A percentile compares a stretch with the other conserved stretches of the same genome.
Evolutionary conservation across 2,888 invertebrate genomes (phyloP).

Genomic region (Acrobasis consociella): DNA sequence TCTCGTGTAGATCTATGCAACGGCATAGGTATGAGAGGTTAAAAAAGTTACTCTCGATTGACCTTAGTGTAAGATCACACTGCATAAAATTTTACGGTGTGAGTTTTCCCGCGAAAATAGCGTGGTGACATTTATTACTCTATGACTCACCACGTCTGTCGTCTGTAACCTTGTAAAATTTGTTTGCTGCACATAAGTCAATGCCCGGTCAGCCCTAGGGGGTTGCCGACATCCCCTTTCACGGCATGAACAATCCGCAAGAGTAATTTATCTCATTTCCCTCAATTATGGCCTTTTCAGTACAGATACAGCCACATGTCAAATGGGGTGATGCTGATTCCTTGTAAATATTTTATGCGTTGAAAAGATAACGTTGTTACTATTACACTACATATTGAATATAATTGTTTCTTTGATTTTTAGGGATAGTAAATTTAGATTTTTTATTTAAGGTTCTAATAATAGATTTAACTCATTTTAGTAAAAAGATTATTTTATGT

Average conservation of each 20-base stretch:
- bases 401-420: slow-evolving; percentile 3
- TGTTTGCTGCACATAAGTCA: slow-evolving; percentile 22
- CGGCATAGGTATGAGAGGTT: too few relatives aligned
- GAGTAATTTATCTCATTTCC: slow-evolving; percentile 76
- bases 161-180: slow-evolving; percentile 17
- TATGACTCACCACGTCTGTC: slow-evolving; percentile 15
- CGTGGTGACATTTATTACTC: background rate
- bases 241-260: slow-evolving; percentile 54
- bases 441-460: too few relatives aligned
- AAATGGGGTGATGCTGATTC: slow-evolving; percentile 61
- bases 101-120: background rate
- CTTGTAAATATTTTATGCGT: slow-evolving; percentile 50
- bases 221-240: slow-evolving; percentile 43
- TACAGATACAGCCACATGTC: slow-evolving; percentile 58
- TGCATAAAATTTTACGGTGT: too few relatives aligned
- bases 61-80: too few relatives aligned
- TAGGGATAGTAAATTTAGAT: too few relatives aligned
- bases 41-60: too few relatives aligned
- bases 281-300: slow-evolving; percentile 72
- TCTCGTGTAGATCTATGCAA: too few relatives aligned
- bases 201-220: slow-evolving; percentile 25
- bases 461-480: too few relatives aligned
- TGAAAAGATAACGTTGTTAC: slow-evolving; percentile 34
- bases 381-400: slow-evolving; percentile 26
- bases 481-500: too few relatives aligned